Conservation (phyloP, 1,140 invertebrate species). For the Brachionus plicatilis region DNA sequence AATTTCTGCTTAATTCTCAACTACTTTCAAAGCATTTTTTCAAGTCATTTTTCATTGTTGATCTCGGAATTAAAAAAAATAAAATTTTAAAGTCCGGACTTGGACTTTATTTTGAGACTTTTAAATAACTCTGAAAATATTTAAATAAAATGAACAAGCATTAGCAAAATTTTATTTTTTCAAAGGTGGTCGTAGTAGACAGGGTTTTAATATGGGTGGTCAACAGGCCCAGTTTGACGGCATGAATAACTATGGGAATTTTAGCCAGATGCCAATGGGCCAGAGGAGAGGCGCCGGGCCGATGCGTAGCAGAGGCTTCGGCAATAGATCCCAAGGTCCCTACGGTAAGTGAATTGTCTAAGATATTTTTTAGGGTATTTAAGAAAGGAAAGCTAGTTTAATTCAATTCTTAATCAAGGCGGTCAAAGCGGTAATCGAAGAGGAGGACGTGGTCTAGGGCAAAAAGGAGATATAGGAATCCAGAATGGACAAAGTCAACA, state of each 20-base stretch:
- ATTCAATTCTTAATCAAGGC: not conserved
- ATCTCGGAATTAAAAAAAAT: no score
- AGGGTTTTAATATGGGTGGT: not conserved
- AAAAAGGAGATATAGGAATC: not conserved
- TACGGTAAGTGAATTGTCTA: not conserved
- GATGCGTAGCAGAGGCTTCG: not conserved
- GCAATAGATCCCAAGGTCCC: slow-evolving; percentile 8
- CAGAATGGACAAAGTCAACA: not conserved
- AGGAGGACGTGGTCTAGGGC: not conserved
- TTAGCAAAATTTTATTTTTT: not conserved
- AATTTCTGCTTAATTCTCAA: no score
- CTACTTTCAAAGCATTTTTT: no score
- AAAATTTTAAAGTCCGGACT: no score
- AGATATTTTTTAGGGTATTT: not conserved
- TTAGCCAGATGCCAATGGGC: not conserved
- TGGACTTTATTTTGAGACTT: no score
- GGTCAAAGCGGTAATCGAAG: not conserved
- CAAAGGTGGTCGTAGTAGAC: not conserved
- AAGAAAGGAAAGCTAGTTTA: not conserved
- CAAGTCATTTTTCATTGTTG: no score
- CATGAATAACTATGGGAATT: not conserved
- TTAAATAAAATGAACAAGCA: not conserved
- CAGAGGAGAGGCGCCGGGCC: not conserved
- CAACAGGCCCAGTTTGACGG: not conserved
- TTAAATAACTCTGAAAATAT: no score